phyloP scores from a whole-genome alignment of 2,113 vertebrate genomes.

The Petroica traversi region DNA sequence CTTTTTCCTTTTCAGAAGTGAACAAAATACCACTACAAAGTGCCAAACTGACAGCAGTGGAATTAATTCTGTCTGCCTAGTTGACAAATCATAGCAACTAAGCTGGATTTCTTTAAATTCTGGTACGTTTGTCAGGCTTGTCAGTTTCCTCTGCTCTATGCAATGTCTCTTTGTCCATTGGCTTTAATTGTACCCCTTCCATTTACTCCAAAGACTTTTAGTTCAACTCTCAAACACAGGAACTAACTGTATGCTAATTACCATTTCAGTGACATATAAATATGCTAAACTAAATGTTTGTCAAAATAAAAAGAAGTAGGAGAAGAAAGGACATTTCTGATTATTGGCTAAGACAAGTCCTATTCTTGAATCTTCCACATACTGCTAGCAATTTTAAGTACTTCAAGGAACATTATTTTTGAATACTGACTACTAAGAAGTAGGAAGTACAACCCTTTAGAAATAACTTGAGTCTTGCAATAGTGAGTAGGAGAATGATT shows the following conservation, averaged over 20 bases:
- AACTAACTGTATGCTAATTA: neutral
- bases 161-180: neutral
- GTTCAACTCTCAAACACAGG: neutral
- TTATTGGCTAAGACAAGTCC: neutral
- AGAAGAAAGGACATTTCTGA: neutral
- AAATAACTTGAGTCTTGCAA: neutral
- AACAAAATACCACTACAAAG: neutral
- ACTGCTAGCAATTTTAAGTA: neutral
- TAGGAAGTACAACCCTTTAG: neutral
- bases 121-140: neutral
- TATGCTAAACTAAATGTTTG: neutral
- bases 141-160: neutral
- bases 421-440: neutral
- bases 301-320: neutral
- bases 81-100: neutral
- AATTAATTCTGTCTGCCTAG: neutral
- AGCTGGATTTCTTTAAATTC: neutral
- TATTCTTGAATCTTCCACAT: neutral
- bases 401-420: neutral
- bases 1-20: neutral
- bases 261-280: neutral
- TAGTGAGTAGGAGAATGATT: neutral
- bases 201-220: neutral
- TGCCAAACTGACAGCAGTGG: neutral
- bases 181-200: neutral